These are phyloP conservation scores for Drepanosiphum platanoidis DNA, from an alignment of 2,888 invertebrate species.

Conservation along the genomic window DNA sequence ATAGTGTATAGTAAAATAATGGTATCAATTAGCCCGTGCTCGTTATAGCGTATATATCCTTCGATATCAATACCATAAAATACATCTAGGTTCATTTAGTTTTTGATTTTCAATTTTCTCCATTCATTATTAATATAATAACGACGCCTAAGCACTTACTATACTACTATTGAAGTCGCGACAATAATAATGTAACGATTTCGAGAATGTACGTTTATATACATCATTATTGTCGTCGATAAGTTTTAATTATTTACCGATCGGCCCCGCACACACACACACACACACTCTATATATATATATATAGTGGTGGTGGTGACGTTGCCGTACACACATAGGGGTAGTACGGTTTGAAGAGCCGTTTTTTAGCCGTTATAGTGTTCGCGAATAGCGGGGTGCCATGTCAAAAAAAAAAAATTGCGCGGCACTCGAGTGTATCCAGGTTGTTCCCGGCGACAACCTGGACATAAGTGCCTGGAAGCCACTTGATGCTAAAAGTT, in stretches of 20 bases:
- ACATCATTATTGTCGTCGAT: constrained; percentile 31
- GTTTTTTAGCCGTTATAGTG: constrained; percentile 59
- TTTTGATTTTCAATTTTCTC: constrained; percentile 3
- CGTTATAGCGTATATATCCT: too few species aligned
- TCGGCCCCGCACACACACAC: constrained; percentile 11
- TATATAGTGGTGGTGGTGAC: constrained; percentile 16
- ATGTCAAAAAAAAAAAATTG: constrained; percentile 24
- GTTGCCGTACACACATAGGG: constrained; percentile 41
- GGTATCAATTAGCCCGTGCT: too few species aligned
- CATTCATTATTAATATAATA: too few species aligned
- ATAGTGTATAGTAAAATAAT: too few species aligned
- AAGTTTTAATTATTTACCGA: constrained; percentile 54
- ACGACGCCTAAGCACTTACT: too few species aligned
- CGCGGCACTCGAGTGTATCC: constrained; percentile 58
- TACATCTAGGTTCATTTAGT: not conserved
- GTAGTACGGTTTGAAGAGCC: constrained; percentile 56
- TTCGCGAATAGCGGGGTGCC: constrained; percentile 43
- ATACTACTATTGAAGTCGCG: not conserved
- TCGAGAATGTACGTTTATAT: not conserved
- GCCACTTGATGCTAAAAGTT: constrained; percentile 62
- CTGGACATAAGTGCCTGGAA: constrained; percentile 38
- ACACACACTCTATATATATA: too few species aligned
- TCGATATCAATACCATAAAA: too few species aligned
- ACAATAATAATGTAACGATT: constrained; percentile 40
- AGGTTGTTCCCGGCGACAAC: constrained; percentile 56